phyloP scores from a whole-genome alignment of 2,888 invertebrate species.

The Oscheius sp. region DNA sequence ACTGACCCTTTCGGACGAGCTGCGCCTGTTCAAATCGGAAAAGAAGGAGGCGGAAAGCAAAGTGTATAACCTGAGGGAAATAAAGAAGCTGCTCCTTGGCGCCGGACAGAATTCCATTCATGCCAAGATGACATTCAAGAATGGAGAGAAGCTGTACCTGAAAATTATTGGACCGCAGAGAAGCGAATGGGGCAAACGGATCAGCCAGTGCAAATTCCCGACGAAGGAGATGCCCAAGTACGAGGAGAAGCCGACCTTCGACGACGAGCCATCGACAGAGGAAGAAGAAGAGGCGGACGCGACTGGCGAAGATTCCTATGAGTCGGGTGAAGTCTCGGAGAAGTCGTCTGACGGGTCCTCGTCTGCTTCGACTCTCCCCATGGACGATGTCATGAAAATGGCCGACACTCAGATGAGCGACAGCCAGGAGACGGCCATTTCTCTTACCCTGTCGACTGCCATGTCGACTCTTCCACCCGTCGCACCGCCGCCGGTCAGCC shows the following conservation, averaged over 20 bases:
- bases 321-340: too few species aligned
- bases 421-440: background rate
- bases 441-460: background rate
- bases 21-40: background rate
- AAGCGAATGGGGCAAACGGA: background rate
- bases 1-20: constrained; percentile 2
- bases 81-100: constrained; percentile 1
- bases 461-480: background rate
- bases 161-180: constrained; percentile 8
- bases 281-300: too few species aligned
- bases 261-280: too few species aligned
- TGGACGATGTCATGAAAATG: background rate
- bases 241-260: background rate
- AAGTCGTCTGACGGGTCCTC: too few species aligned
- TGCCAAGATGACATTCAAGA: background rate
- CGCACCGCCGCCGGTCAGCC: background rate
- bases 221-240: background rate
- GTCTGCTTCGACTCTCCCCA: too few species aligned
- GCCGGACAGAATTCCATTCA: constrained; percentile 4
- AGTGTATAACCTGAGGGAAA: background rate
- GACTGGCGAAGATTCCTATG: too few species aligned
- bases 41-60: background rate
- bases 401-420: background rate
- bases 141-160: constrained; percentile 10
- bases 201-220: constrained; percentile 9